Percentiles rank a stretch among this genome's conserved stretches.
Evolutionary conservation across 2,888 invertebrate genomes (phyloP).

Genomic region (Standfussiana lucernea): DNA sequence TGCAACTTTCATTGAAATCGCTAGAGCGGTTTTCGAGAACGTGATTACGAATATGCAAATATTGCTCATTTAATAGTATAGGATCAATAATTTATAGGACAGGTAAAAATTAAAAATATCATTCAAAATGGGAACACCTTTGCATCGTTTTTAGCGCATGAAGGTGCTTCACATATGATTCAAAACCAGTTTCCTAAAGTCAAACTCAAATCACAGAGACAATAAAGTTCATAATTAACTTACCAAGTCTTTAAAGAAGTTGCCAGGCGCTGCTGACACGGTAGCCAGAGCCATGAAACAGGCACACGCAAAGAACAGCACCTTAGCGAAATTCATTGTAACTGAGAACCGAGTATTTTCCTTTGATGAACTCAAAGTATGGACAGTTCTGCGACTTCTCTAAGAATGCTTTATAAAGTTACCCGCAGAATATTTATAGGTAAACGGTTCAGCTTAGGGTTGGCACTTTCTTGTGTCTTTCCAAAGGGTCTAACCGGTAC

Average conservation of each 20-base stretch:
- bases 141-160: not conserved
- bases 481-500: not conserved
- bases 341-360: conserved; percentile 2
- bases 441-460: conserved; percentile 16
- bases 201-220: not conserved
- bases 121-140: not conserved
- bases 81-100: too few relatives aligned
- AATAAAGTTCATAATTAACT: conserved; percentile 3
- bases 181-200: not conserved
- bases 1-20: too few relatives aligned
- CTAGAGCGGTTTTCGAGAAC: too few relatives aligned
- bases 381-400: not conserved
- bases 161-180: not conserved
- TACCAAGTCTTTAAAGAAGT: conserved; percentile 57
- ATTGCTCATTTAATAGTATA: too few relatives aligned
- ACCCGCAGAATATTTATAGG: conserved; percentile 40
- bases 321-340: conserved; percentile 55
- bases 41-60: too few relatives aligned
- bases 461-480: not conserved
- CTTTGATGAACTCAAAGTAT: not conserved
- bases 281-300: conserved; percentile 52
- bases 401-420: conserved; percentile 24
- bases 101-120: too few relatives aligned
- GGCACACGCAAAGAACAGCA: conserved; percentile 41
- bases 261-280: conserved; percentile 61